Conservation (phyloP, 2,113 vertebrate species). For the Rhombomys opimus region DNA sequence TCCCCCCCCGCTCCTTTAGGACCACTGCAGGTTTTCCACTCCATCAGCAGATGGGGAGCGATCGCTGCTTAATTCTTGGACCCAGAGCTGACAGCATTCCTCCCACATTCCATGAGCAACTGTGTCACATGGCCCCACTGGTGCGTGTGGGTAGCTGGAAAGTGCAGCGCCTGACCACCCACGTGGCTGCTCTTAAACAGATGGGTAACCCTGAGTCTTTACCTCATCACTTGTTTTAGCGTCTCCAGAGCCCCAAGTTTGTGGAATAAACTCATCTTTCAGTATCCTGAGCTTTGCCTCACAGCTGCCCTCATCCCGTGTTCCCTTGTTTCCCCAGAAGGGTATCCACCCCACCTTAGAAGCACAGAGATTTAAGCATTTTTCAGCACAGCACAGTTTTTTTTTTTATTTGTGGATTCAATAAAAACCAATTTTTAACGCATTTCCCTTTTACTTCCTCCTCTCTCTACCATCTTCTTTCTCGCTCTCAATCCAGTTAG, state of each 20-base stretch:
- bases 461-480: not conserved
- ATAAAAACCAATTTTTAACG: conserved; percentile 36
- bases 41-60: not conserved
- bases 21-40: not conserved
- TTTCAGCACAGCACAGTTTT: conserved; percentile 47
- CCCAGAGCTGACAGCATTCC: conserved; percentile 5
- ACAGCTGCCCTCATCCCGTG: not conserved
- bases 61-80: not conserved
- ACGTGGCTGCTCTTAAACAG: not conserved
- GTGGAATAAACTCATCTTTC: conserved; percentile 12
- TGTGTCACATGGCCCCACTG: not conserved
- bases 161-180: not conserved
- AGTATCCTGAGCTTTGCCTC: not conserved
- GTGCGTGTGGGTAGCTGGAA: not conserved
- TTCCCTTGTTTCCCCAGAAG: not conserved
- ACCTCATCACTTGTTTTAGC: not conserved
- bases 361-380: not conserved
- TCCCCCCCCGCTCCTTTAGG: not conserved
- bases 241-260: conserved; percentile 14
- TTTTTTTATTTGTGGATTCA: not conserved
- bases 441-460: conserved; percentile 11
- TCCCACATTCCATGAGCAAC: conserved; percentile 39
- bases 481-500: conserved; percentile 64
- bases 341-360: not conserved
- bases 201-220: not conserved